Evolutionary conservation across 1,140 invertebrate species (phyloP).

Genomic region (Drosophila subobscura): DNA sequence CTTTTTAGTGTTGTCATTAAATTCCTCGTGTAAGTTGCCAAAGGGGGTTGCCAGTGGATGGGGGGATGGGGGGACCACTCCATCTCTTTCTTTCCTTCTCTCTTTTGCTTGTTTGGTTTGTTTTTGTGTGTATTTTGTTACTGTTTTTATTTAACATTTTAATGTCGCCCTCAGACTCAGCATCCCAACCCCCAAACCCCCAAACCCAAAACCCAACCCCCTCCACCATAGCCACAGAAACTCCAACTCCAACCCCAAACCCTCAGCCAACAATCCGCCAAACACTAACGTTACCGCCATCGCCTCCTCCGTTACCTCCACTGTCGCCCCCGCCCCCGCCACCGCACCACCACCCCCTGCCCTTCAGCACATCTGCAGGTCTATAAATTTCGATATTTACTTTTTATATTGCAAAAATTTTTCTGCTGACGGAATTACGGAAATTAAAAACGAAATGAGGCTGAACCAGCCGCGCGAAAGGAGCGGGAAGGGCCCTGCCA

Average conservation of each 20-base stretch:
- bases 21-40: conserved; percentile 82
- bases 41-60: conserved; percentile 25
- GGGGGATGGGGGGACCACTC: too few relatives aligned
- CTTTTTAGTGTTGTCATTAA: conserved; percentile 84
- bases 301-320: too few relatives aligned
- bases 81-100: conserved; percentile 11
- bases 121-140: conserved; percentile 75
- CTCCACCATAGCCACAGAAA: too few relatives aligned
- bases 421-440: conserved; percentile 83
- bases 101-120: conserved; percentile 53
- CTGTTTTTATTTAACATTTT: conserved; percentile 83
- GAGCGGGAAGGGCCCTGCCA: not conserved
- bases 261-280: not conserved
- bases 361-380: conserved; percentile 72
- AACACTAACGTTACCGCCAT: conserved; percentile 17
- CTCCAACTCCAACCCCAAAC: too few relatives aligned
- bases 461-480: conserved; percentile 44
- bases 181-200: conserved; percentile 4
- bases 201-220: too few relatives aligned
- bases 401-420: conserved; percentile 84
- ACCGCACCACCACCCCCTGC: conserved; percentile 17
- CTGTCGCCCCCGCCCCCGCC: not conserved
- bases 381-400: conserved; percentile 84
- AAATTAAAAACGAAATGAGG: conserved; percentile 84
- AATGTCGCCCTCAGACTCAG: conserved; percentile 72